These are phyloP conservation scores for Leucoraja erinaceus DNA, from an alignment of 2,113 vertebrate genomes.

Conservation along the genomic window DNA sequence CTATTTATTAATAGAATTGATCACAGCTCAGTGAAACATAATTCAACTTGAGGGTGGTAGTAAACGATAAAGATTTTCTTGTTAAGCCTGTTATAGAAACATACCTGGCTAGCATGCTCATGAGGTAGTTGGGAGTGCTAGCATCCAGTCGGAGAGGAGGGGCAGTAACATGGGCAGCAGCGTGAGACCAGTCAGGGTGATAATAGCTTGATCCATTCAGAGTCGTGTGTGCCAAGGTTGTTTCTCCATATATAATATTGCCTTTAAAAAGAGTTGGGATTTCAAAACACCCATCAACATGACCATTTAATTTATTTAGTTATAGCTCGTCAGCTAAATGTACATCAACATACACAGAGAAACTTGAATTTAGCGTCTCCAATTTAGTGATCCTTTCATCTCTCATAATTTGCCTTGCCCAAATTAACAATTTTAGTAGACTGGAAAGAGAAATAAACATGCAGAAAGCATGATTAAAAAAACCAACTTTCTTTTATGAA, in stretches of 20 bases:
- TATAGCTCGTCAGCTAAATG: background rate
- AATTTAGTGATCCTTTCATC: background rate
- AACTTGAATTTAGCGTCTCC: background rate
- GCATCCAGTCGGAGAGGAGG: constrained; percentile 89
- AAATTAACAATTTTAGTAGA: background rate
- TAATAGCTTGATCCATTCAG: constrained; percentile 91
- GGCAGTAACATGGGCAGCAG: constrained; percentile 83
- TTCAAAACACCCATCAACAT: background rate
- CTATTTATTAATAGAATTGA: background rate
- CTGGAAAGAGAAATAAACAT: background rate
- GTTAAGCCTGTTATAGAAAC: constrained; percentile 41
- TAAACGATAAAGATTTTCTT: background rate
- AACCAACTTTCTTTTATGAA: background rate
- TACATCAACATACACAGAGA: background rate
- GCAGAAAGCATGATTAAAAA: background rate
- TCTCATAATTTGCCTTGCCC: background rate
- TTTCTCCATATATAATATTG: constrained; percentile 85
- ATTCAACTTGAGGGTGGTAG: background rate
- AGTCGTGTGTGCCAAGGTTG: constrained; percentile 80
- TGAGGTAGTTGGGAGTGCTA: constrained; percentile 83
- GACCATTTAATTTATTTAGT: background rate
- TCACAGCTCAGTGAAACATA: background rate
- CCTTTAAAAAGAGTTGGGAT: constrained; percentile 54
- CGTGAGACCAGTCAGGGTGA: constrained; percentile 90
- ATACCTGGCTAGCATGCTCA: constrained; percentile 94